A percentile compares a stretch with the other conserved stretches of the same genome.
Evolutionary conservation across 2,113 vertebrate species (phyloP).

Genomic region (Odocoileus virginianus): DNA sequence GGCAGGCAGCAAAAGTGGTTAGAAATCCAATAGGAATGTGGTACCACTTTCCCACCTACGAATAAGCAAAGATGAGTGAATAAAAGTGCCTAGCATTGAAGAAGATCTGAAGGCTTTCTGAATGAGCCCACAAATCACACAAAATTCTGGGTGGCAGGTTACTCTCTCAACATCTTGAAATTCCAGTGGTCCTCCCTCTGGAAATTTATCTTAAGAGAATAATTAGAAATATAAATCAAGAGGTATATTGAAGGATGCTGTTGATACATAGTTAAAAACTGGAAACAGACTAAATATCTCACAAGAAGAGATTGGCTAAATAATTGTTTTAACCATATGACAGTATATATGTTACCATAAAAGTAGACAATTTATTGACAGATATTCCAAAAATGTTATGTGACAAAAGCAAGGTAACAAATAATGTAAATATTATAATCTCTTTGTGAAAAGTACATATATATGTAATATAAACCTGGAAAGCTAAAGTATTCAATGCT

Average conservation of each 20-base stretch:
- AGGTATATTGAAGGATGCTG: background rate
- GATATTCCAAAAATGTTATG: background rate
- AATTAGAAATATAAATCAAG: constrained; percentile 7
- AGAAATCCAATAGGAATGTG: background rate
- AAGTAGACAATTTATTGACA: background rate
- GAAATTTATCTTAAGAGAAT: constrained; percentile 13
- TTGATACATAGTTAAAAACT: background rate
- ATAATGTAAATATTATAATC: background rate
- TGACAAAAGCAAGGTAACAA: background rate
- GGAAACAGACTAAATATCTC: background rate
- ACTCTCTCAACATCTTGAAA: background rate
- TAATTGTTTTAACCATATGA: background rate
- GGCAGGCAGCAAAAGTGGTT: background rate
- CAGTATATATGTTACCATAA: background rate
- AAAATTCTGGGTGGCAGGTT: background rate
- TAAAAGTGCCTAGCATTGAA: background rate
- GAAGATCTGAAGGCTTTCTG: background rate
- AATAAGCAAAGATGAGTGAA: background rate
- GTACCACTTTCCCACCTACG: background rate
- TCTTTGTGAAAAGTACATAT: background rate
- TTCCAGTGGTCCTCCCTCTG: background rate
- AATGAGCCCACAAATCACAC: background rate
- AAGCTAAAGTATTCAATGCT: background rate
- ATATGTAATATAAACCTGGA: background rate
- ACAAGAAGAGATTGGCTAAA: background rate